Percentiles rank a stretch among this genome's conserved stretches.
phyloP scores from a whole-genome alignment of 2,797 vertebrate genomes.

The Synanceia verrucosa region DNA sequence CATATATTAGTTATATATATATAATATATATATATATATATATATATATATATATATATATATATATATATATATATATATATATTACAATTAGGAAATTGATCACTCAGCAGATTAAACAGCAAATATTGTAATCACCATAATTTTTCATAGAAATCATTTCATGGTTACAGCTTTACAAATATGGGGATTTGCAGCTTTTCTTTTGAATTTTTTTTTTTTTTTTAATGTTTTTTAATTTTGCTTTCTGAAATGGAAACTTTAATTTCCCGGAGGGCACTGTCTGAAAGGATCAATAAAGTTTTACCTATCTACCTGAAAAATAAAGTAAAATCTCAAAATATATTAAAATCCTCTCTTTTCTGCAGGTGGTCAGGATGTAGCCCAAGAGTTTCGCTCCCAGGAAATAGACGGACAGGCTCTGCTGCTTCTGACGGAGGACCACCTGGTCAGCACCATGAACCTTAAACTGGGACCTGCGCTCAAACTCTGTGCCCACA shows the following conservation, averaged over 20 bases:
- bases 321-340: too few relatives aligned
- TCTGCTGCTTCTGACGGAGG: conserved; percentile 91
- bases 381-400: conserved; percentile 89
- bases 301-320: too few relatives aligned
- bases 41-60: background rate
- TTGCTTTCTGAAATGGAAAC: too few relatives aligned
- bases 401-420: conserved; percentile 96
- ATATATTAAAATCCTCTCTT: background rate
- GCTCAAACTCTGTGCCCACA: conserved; percentile 93
- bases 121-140: background rate
- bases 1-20: too few relatives aligned
- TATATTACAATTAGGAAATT: background rate
- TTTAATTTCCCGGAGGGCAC: too few relatives aligned
- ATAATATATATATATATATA: background rate
- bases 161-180: too few relatives aligned
- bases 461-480: conserved; percentile 94
- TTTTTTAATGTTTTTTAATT: background rate
- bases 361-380: conserved; percentile 85
- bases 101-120: background rate
- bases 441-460: conserved; percentile 94
- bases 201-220: too few relatives aligned
- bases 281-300: too few relatives aligned
- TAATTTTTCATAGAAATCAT: background rate
- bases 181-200: too few relatives aligned
- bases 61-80: background rate